Percentiles rank a stretch among this genome's conserved stretches.
Conservation (phyloP, 2,888 invertebrate species). For the Luffia ferchaultella region DNA sequence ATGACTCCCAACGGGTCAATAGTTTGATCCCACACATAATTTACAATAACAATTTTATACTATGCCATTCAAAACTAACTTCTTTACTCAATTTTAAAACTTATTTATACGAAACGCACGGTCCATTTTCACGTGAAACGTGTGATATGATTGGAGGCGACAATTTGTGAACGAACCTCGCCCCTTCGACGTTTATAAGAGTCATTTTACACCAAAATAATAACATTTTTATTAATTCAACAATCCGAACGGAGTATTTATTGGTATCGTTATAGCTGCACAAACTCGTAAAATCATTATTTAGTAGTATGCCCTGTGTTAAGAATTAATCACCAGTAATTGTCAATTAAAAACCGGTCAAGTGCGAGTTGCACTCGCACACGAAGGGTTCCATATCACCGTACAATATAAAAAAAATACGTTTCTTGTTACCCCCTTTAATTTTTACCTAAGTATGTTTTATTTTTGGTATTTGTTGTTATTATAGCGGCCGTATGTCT, state of each 20-base stretch:
- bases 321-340: no score
- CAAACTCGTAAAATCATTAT: not conserved
- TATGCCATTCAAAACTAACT: not conserved
- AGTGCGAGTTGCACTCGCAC: no score
- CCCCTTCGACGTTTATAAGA: not conserved
- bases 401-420: no score
- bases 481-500: no score
- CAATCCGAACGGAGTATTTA: not conserved
- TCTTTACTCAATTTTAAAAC: not conserved
- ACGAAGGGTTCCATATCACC: no score
- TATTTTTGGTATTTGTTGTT: no score
- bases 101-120: no score
- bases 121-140: no score
- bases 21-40: not conserved
- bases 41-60: not conserved
- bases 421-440: no score
- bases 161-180: not conserved
- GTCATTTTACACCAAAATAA: not conserved
- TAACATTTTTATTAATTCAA: not conserved
- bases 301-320: no score
- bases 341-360: no score
- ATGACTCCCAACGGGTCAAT: not conserved
- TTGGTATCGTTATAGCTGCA: not conserved
- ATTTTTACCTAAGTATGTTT: no score
- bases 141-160: not conserved